These are phyloP conservation scores for Paguma larvata DNA, from an alignment of 2,797 vertebrate species.

Conservation along the genomic window DNA sequence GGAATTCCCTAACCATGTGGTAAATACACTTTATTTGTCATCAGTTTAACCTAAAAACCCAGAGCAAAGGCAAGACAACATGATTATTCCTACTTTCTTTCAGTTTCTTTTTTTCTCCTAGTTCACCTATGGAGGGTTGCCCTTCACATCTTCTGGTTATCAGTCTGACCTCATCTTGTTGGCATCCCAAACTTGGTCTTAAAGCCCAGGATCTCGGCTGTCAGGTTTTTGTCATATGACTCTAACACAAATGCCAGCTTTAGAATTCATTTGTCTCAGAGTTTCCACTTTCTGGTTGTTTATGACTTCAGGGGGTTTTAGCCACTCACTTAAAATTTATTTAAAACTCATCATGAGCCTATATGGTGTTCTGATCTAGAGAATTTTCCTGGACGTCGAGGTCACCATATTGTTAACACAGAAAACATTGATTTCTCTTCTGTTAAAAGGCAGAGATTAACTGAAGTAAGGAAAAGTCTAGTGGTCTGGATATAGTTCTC, in stretches of 20 bases:
- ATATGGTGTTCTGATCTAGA: not conserved
- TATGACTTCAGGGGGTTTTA: conserved; percentile 8
- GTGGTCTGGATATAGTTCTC: conserved; percentile 9
- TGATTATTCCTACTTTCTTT: not conserved
- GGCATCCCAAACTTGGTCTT: not conserved
- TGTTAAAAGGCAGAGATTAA: conserved; percentile 34
- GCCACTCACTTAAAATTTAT: not conserved
- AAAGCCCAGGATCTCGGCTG: not conserved
- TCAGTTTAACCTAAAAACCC: not conserved
- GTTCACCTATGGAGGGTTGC: not conserved
- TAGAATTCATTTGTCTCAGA: not conserved
- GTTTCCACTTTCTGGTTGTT: conserved; percentile 10
- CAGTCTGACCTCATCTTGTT: not conserved
- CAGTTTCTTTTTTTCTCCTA: not conserved
- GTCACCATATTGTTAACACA: not conserved
- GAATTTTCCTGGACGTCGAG: not conserved
- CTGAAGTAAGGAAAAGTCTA: conserved; percentile 29
- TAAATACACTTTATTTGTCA: not conserved
- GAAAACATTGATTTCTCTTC: conserved; percentile 49
- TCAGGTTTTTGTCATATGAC: not conserved
- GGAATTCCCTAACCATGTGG: not conserved
- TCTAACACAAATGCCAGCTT: not conserved
- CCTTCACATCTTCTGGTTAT: not conserved
- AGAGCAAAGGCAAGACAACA: not conserved
- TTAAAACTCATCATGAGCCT: not conserved